Conservation (phyloP, 2,797 vertebrate genomes). For the Gallirallus australis region DNA sequence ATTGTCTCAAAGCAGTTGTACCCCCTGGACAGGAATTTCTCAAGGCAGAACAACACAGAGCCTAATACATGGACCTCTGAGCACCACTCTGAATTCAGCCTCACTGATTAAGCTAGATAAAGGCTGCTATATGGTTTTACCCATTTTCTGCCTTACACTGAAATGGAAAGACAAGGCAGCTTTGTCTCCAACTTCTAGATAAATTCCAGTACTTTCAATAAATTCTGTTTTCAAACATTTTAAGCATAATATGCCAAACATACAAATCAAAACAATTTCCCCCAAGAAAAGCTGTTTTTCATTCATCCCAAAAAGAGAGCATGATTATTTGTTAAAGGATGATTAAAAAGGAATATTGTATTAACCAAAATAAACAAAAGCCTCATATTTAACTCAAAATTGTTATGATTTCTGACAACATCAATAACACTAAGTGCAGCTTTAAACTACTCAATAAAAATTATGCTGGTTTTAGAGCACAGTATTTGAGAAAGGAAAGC, state of each 20-base stretch:
- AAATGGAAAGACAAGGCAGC: neutral
- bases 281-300: neutral
- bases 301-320: neutral
- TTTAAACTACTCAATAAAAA: conserved; percentile 46
- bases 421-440: conserved; percentile 52
- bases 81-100: neutral
- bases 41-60: neutral
- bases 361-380: conserved; percentile 20
- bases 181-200: neutral
- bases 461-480: neutral
- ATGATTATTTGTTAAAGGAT: conserved; percentile 20
- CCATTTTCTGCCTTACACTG: neutral
- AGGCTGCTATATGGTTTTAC: neutral
- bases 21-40: neutral
- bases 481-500: conserved; percentile 5
- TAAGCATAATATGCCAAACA: neutral
- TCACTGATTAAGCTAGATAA: neutral
- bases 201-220: neutral
- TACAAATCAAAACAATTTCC: neutral
- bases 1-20: neutral
- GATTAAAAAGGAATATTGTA: neutral
- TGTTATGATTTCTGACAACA: conserved; percentile 4
- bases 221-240: neutral
- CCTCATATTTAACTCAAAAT: conserved; percentile 12
- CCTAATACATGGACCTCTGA: neutral